Evolutionary conservation across 2,797 vertebrate genomes (phyloP).

Genomic region (Scyliorhinus canicula): DNA sequence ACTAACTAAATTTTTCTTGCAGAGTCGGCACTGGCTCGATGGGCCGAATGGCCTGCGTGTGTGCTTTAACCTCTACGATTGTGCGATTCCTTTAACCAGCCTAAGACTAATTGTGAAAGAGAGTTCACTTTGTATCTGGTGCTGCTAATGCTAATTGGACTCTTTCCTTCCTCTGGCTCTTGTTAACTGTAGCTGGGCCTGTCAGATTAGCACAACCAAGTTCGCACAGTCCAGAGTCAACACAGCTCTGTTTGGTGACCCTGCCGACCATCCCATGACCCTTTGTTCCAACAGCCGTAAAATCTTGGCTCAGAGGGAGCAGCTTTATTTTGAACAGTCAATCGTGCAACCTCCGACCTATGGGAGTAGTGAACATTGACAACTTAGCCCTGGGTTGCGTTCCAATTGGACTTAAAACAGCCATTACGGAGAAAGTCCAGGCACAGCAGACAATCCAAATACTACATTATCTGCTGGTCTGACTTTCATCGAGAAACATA

Average conservation of each 20-base stretch:
- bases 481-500: neutral
- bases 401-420: neutral
- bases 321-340: neutral
- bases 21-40: neutral
- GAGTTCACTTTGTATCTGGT: neutral
- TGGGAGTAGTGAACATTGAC: neutral
- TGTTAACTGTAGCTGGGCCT: neutral
- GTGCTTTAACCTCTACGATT: neutral
- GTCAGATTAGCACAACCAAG: neutral
- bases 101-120: neutral
- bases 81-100: neutral
- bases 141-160: neutral
- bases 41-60: neutral
- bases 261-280: neutral
- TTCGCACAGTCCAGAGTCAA: neutral
- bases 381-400: neutral
- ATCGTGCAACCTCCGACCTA: neutral
- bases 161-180: neutral
- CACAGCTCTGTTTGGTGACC: neutral
- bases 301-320: neutral
- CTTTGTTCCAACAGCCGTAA: neutral
- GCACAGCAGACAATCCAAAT: neutral
- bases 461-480: neutral
- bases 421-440: neutral
- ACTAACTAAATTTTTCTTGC: neutral